A percentile compares a stretch with the other conserved stretches of the same genome.
phyloP scores from a whole-genome alignment of 35 echinoderm and acorn worm species.

The Ophiothrix spiculata region DNA sequence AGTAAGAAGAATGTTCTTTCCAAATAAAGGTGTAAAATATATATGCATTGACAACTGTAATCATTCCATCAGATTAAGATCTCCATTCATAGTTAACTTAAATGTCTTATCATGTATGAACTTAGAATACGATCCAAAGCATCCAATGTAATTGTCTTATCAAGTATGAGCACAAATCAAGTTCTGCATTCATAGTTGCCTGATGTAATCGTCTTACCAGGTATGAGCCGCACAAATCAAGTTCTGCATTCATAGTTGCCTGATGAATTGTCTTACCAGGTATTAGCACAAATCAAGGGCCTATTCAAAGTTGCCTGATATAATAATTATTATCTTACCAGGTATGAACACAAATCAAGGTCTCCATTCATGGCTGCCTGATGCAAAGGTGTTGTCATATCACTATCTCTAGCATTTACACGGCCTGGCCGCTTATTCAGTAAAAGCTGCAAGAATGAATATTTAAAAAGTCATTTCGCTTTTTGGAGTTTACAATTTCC shows the following conservation, averaged over 20 bases:
- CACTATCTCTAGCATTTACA: constrained; percentile 24
- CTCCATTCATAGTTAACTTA: not conserved
- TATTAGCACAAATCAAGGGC: not conserved
- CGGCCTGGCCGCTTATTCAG: not conserved
- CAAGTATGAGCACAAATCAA: not conserved
- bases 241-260: not conserved
- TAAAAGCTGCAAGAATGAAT: not conserved
- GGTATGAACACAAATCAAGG: not conserved
- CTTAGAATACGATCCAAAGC: not conserved
- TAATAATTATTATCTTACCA: constrained; percentile 9
- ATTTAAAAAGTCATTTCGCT: not conserved
- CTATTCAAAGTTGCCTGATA: not conserved
- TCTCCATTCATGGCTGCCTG: constrained; percentile 26
- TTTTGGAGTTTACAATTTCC: not conserved
- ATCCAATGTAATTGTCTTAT: not conserved
- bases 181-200: not conserved
- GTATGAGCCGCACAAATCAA: not conserved
- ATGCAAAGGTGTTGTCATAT: constrained; percentile 16
- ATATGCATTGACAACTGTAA: too few relatives aligned
- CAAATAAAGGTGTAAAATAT: too few relatives aligned
- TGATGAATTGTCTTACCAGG: not conserved
- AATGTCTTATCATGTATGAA: not conserved
- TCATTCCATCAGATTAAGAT: too few relatives aligned
- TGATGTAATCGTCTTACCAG: not conserved
- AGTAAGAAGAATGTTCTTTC: too few relatives aligned